Evolutionary conservation across 1,140 invertebrate genomes (phyloP).

Genomic region (Leptinotarsa texana): DNA sequence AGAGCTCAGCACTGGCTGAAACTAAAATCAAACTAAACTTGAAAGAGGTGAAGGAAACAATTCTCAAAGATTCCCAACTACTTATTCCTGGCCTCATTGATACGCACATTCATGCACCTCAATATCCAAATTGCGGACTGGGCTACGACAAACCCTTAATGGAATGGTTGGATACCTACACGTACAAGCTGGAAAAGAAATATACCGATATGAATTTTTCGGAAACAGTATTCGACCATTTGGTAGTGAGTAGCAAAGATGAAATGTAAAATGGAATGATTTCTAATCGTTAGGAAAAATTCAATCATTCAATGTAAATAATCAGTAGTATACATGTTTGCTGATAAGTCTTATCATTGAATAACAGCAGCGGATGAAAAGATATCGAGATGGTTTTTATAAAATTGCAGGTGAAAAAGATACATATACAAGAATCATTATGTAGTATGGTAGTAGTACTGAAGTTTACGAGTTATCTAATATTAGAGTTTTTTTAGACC

Average conservation of each 20-base stretch:
- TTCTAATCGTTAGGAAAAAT: neutral
- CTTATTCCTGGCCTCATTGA: constrained; percentile 88
- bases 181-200: constrained; percentile 80
- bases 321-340: neutral
- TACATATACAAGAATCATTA: too few relatives aligned
- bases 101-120: constrained; percentile 86
- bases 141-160: constrained; percentile 78
- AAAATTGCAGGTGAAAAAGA: too few relatives aligned
- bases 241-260: constrained; percentile 69
- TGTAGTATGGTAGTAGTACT: too few relatives aligned
- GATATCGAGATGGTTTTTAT: too few relatives aligned
- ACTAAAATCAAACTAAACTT: constrained; percentile 32
- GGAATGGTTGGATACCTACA: constrained; percentile 86
- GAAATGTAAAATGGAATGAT: neutral
- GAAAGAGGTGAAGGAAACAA: constrained; percentile 29
- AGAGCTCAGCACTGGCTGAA: constrained; percentile 12
- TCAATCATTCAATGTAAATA: constrained; percentile 3
- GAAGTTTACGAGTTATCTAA: too few relatives aligned
- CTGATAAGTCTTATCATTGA: too few relatives aligned
- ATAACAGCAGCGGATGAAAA: too few relatives aligned
- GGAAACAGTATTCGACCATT: constrained; percentile 69
- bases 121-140: constrained; percentile 81
- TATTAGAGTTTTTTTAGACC: too few relatives aligned
- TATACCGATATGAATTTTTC: constrained; percentile 75
- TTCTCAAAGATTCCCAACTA: constrained; percentile 66